phyloP scores from a whole-genome alignment of 2,888 invertebrate species.

The Papilio elwesi region DNA sequence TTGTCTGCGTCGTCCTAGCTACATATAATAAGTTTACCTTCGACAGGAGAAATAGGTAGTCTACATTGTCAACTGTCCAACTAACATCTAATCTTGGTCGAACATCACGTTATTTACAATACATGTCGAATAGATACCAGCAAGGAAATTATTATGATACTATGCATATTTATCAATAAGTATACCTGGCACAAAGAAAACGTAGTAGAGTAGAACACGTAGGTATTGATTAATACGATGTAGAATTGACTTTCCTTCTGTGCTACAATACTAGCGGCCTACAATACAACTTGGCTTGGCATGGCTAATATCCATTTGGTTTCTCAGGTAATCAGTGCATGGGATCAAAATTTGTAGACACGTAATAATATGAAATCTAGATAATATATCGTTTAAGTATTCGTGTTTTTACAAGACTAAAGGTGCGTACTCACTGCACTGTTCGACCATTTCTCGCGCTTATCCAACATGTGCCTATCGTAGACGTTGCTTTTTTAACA shows the following conservation, averaged over 20 bases:
- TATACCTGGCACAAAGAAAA: too few species aligned
- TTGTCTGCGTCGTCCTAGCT: constrained; percentile 2
- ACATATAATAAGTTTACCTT: background rate
- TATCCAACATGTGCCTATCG: background rate
- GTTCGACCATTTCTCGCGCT: background rate
- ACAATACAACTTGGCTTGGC: background rate
- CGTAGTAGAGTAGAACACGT: too few species aligned
- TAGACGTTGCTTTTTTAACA: background rate
- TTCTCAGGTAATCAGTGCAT: background rate
- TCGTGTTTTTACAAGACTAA: background rate
- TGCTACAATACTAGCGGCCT: too few species aligned
- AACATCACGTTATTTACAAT: background rate
- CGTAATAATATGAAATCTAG: background rate
- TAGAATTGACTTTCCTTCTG: too few species aligned
- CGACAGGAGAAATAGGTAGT: background rate
- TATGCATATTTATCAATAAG: too few species aligned
- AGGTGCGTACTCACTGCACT: background rate
- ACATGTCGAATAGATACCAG: too few species aligned
- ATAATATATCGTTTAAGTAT: background rate
- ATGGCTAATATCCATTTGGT: background rate
- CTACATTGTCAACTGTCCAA: too few species aligned
- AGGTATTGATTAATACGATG: too few species aligned
- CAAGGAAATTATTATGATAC: too few species aligned
- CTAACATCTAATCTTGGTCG: background rate
- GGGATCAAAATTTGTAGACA: too few species aligned